Conservation (phyloP, 1,140 invertebrate genomes). For the Mya arenaria region DNA sequence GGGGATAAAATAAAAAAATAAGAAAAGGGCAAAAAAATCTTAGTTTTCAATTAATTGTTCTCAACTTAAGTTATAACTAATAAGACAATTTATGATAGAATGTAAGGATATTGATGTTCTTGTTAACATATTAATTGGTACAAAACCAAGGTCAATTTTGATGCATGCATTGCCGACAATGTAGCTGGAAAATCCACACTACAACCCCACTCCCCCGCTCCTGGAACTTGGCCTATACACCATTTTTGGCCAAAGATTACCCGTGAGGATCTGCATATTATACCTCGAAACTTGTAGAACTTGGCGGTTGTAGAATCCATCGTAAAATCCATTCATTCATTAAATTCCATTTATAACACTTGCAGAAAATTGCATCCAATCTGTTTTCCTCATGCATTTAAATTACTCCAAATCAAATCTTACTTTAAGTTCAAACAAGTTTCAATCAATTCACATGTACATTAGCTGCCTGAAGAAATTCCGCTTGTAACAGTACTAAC, state of each 20-base stretch:
- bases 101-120: neutral
- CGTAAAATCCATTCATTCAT: neutral
- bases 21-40: too few relatives aligned
- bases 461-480: too few relatives aligned
- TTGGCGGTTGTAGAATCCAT: conserved; percentile 36
- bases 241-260: neutral
- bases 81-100: too few relatives aligned
- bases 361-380: neutral
- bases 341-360: neutral
- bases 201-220: neutral
- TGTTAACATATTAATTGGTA: neutral
- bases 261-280: neutral
- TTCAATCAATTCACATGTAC: conserved; percentile 4
- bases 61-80: too few relatives aligned
- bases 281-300: conserved; percentile 40
- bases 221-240: neutral
- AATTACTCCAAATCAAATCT: neutral
- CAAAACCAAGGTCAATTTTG: neutral
- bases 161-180: neutral
- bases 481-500: neutral
- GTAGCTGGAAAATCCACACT: neutral
- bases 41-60: too few relatives aligned
- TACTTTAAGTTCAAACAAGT: neutral
- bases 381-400: neutral
- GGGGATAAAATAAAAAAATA: too few relatives aligned